Conservation (phyloP, 2,888 invertebrate genomes). For the Vesta saturnalis region DNA sequence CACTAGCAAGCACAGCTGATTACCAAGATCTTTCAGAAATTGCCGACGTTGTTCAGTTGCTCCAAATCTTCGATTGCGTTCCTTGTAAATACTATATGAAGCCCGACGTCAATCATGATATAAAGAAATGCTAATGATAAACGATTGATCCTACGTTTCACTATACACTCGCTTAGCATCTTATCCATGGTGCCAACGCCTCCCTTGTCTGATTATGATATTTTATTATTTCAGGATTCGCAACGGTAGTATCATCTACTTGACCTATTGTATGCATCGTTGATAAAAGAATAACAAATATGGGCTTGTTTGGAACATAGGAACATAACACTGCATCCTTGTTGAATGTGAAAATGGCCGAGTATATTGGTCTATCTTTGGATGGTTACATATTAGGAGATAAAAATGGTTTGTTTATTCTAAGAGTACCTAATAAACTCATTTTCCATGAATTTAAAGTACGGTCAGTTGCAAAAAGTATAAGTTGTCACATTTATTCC, state of each 20-base stretch:
- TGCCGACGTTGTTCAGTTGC: not conserved
- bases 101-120: not conserved
- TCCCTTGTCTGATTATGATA: not conserved
- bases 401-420: conserved; percentile 13
- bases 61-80: not conserved
- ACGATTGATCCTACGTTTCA: not conserved
- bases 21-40: not conserved
- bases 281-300: not conserved
- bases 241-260: not conserved
- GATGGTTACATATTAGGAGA: conserved; percentile 10
- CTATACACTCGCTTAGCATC: conserved; percentile 3
- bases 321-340: not conserved
- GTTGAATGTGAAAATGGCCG: not conserved
- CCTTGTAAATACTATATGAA: not conserved
- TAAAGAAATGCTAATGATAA: not conserved
- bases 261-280: conserved; percentile 8
- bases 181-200: conserved; percentile 14
- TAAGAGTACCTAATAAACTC: conserved; percentile 9
- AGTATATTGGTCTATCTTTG: conserved; percentile 4
- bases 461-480: conserved; percentile 17
- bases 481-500: conserved; percentile 25
- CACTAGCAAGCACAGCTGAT: not conserved
- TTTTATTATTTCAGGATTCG: conserved; percentile 10
- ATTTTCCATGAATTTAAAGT: conserved; percentile 12
- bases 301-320: conserved; percentile 6